Evolutionary conservation across 2,113 vertebrate genomes (phyloP), one percentile per base, ranked within the genome.

Genomic region (Leptosomus discolor): DNA sequence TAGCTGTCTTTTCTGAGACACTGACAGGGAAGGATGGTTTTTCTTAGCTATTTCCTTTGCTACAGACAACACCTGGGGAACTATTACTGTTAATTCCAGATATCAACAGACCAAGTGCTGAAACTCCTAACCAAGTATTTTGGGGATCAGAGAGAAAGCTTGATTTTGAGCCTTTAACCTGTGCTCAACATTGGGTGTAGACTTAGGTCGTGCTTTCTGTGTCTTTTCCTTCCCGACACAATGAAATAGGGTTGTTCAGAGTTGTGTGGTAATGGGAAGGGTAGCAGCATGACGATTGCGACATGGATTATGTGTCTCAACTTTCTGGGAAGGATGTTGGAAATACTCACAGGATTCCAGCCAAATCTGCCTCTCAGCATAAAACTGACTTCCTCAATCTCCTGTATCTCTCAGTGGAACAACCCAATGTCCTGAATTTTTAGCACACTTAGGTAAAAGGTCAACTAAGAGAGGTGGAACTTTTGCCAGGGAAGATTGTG

Each of bases 231-330:
- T 71, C 37, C 14, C 5, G 34, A 17, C 11, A 15, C 4, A 46
- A 39, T 34, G 19, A 65, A 67, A 63, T 5, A 29, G 24, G 34
- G 24, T 57, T n/a, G 16, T 26, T 77, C 18, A 1, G n/a, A n/a
- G 0, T 24, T n/a, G 22, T 27, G 34, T n/a, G 22, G 17, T 0
- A 1, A 50, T 46, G 54, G n/a, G 15, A 76, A 67, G 11, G 11
- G 12, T 10, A 48, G 34, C 16, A 32, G 26, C 11, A 4, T 13
- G 24, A 6, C 51, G 21, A 23, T 13, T 68, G 15, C 12, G 5
- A 6, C 20, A 4, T 1, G 4, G 13, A 11, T 58, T 60, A 2
- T 0, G 1, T 18, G 3, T 77, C 51, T 89, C 18, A 54, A 2
- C 19, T 43, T 89, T 67, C 64, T 58, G 34, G 21, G 34, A 91